Evolutionary conservation across 2,888 invertebrate species (phyloP).

Genomic region (Tanytarsus gracilentus): DNA sequence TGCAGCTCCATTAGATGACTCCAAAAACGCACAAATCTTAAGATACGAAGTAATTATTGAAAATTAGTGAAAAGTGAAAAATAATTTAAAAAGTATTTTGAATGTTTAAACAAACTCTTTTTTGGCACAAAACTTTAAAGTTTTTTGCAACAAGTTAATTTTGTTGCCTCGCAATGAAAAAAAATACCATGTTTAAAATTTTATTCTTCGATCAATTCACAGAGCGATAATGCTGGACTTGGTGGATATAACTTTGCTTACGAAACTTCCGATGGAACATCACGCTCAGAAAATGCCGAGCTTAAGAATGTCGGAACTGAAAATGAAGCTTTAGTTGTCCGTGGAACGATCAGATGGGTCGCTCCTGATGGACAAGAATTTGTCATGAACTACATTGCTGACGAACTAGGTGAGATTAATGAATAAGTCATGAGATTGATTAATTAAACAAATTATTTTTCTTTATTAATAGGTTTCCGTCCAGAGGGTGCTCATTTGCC

Average conservation of each 20-base stretch:
- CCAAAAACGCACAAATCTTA: constrained; percentile 28
- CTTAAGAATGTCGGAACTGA: constrained; percentile 33
- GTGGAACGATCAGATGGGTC: constrained; percentile 28
- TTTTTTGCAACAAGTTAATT: neutral
- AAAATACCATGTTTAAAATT: neutral
- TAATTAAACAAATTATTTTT: no score
- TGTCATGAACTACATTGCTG: constrained; percentile 22
- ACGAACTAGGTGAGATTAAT: constrained; percentile 34
- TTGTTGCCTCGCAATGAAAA: no score
- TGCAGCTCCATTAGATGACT: constrained; percentile 26
- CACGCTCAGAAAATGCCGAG: constrained; percentile 35
- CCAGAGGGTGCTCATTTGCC: no score
- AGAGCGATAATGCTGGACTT: constrained; percentile 25
- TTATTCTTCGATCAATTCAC: no score
- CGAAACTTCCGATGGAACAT: constrained; percentile 35
- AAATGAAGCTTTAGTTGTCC: constrained; percentile 32
- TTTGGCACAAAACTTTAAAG: neutral
- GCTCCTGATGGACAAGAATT: constrained; percentile 25
- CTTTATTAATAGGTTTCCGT: no score
- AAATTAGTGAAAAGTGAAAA: neutral
- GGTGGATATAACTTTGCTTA: constrained; percentile 31
- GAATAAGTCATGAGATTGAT: no score
- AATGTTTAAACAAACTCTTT: neutral
- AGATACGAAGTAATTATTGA: constrained; percentile 18
- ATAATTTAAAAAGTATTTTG: neutral